These are phyloP conservation scores for Turdus rufiventris DNA, from an alignment of 2,113 vertebrate genomes.

Conservation along the genomic window DNA sequence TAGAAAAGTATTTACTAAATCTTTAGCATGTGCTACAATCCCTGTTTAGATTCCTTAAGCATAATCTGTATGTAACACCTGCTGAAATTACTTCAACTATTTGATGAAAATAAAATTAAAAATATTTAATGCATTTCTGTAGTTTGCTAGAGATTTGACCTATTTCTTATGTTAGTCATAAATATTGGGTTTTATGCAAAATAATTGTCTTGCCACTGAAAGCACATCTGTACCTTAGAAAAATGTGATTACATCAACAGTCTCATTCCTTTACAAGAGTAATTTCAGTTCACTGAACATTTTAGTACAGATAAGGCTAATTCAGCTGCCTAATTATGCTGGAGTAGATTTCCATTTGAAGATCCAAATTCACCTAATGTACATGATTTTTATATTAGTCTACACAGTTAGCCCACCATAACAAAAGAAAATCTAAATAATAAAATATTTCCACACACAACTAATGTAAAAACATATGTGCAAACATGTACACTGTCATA, in stretches of 20 bases:
- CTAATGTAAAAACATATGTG: background rate
- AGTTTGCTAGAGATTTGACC: background rate
- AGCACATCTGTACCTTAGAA: background rate
- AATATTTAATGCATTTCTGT: constrained; percentile 24
- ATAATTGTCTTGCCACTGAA: background rate
- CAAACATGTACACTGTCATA: background rate
- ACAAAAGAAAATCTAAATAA: background rate
- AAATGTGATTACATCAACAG: background rate
- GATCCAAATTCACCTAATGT: constrained; percentile 31
- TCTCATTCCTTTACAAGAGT: background rate
- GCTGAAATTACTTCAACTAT: background rate
- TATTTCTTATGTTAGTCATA: background rate
- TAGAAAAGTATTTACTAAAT: constrained; percentile 76
- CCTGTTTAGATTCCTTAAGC: constrained; percentile 57
- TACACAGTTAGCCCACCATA: background rate
- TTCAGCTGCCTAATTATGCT: constrained; percentile 6
- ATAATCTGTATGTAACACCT: constrained; percentile 14
- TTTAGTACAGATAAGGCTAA: constrained; percentile 39
- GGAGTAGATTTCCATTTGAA: constrained; percentile 41
- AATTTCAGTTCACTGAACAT: background rate
- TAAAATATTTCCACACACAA: background rate
- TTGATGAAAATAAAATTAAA: constrained; percentile 15
- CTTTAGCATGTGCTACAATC: constrained; percentile 70
- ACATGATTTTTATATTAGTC: constrained; percentile 29
- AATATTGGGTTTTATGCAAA: background rate